Conservation (phyloP, 2,797 vertebrate genomes). For the Orientallactaga sibirica region DNA sequence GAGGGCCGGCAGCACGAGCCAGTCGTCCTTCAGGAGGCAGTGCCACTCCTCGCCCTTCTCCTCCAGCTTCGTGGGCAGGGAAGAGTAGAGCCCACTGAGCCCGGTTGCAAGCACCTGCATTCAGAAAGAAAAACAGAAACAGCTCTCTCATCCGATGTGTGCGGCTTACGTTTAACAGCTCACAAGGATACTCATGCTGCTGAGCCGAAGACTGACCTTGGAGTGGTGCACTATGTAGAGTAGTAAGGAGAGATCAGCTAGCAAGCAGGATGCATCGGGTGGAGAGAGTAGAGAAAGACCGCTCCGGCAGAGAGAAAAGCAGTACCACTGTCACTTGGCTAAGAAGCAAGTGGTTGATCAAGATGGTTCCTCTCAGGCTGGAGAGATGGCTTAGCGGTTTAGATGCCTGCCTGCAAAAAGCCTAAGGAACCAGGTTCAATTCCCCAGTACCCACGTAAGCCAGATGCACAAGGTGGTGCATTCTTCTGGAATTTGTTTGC, state of each 20-base stretch:
- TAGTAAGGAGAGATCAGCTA: neutral
- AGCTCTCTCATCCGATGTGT: neutral
- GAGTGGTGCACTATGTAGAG: neutral
- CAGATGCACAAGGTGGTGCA: too few species aligned
- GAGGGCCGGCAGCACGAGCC: constrained; percentile 94
- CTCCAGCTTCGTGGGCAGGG: constrained; percentile 96
- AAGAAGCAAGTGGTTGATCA: fast-evolving
- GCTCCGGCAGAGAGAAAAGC: neutral
- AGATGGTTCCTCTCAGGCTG: too few species aligned
- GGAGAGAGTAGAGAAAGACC: neutral
- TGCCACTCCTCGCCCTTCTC: constrained; percentile 96
- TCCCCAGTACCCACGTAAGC: too few species aligned
- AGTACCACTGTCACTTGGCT: neutral
- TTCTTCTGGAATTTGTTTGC: too few species aligned
- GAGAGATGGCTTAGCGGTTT: too few species aligned
- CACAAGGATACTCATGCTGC: neutral
- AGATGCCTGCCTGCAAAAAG: too few species aligned
- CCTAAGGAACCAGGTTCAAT: too few species aligned
- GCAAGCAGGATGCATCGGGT: neutral
- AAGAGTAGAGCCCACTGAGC: constrained; percentile 97
- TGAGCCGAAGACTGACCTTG: neutral
- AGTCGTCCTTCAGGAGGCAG: constrained; percentile 96
- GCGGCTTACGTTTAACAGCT: neutral
- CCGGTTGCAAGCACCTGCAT: constrained; percentile 97
- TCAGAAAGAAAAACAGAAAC: constrained; percentile 46